Evolutionary conservation across 1,140 invertebrate genomes (phyloP).

Genomic region (Pentalonia nigronervosa): DNA sequence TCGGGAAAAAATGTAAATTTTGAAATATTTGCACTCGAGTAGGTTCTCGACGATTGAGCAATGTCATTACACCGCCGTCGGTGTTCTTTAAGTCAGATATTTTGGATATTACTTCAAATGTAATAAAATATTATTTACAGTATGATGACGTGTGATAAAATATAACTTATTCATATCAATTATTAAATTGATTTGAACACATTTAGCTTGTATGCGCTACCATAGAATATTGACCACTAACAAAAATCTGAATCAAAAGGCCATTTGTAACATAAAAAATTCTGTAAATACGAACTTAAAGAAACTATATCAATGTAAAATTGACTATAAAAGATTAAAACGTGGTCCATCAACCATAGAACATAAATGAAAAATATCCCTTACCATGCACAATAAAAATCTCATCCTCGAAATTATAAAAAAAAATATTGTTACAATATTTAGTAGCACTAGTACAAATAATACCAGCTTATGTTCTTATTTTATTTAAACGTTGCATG

Average conservation of each 20-base stretch:
- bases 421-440: background rate
- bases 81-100: background rate
- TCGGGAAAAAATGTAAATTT: background rate
- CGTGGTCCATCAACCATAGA: background rate
- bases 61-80: background rate
- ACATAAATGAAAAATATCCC: background rate
- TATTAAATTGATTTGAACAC: too few species aligned
- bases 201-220: too few species aligned
- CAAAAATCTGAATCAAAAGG: background rate
- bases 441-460: background rate
- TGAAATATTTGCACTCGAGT: background rate
- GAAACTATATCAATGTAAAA: background rate
- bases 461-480: background rate
- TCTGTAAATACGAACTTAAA: background rate
- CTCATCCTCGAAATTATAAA: background rate
- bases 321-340: background rate
- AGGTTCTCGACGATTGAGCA: background rate
- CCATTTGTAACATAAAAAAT: background rate
- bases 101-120: background rate
- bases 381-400: background rate
- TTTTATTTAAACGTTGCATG: background rate
- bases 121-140: background rate
- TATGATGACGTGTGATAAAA: background rate
- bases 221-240: too few species aligned
- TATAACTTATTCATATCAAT: background rate